Percentiles rank a stretch among this genome's conserved stretches.
phyloP scores from a whole-genome alignment of 2,888 invertebrate genomes.

The Paralinhomoeus sp. region DNA sequence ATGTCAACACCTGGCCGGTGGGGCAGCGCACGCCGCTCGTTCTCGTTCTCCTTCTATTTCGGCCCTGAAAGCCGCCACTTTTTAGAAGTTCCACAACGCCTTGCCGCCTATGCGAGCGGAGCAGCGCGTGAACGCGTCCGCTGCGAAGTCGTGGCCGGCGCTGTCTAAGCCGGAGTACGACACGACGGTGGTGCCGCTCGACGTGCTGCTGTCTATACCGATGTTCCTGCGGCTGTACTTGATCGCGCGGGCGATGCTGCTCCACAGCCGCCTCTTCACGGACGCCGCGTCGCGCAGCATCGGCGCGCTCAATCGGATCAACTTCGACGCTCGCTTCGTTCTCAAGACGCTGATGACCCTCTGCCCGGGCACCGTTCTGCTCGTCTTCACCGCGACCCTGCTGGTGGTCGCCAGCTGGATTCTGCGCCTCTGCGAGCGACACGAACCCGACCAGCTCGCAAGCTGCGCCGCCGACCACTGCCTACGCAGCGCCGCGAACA shows the following conservation, averaged over 20 bases:
- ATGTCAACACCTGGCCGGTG: conserved; percentile 45
- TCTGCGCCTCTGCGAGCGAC: conserved; percentile 93
- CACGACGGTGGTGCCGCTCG: conserved; percentile 55
- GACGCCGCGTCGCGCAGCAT: conserved; percentile 70
- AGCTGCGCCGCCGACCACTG: neutral
- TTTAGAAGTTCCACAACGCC: no score
- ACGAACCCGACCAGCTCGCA: conserved; percentile 25
- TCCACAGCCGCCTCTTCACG: conserved; percentile 96
- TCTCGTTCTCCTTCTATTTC: no score
- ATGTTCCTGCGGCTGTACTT: conserved; percentile 99
- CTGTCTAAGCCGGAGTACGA: neutral
- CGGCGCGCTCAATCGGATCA: conserved; percentile 37
- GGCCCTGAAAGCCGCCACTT: no score
- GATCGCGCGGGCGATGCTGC: conserved; percentile 94
- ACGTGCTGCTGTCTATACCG: conserved; percentile 85
- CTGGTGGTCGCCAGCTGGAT: conserved; percentile 99
- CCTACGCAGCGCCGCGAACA: neutral
- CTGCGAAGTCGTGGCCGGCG: no score
- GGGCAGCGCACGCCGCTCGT: no score
- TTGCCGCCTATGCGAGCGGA: no score
- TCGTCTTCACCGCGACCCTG: conserved; percentile 94
- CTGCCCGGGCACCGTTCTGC: conserved; percentile 85
- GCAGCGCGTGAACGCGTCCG: no score
- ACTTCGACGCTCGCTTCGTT: conserved; percentile 77
- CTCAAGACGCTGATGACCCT: conserved; percentile 98